Percentiles rank a stretch among this genome's conserved stretches.
These are phyloP conservation scores for Ctenosaura bakeri DNA, from an alignment of 2,797 vertebrate genomes.

Conservation along the genomic window DNA sequence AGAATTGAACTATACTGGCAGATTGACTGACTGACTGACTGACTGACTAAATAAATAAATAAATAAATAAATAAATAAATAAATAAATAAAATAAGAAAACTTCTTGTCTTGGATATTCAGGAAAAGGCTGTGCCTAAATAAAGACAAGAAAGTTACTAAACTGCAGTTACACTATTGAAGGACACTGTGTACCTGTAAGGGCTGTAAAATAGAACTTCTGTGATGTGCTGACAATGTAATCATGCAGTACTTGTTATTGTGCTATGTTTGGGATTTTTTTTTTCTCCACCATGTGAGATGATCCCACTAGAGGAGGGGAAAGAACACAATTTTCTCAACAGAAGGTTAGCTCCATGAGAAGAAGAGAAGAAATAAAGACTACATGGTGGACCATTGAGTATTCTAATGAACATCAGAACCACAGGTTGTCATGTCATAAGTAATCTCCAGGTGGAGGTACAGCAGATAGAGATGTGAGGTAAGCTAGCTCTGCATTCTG, in stretches of 20 bases:
- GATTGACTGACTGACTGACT: too few species aligned
- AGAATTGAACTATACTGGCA: not conserved
- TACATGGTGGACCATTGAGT: not conserved
- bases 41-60: not conserved
- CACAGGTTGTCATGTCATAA: not conserved
- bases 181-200: not conserved
- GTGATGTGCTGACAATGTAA: not conserved
- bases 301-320: not conserved
- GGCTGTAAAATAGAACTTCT: not conserved
- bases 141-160: not conserved
- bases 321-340: conserved; percentile 16
- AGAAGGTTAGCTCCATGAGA: not conserved
- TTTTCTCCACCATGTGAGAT: not conserved
- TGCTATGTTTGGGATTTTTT: not conserved
- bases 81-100: not conserved
- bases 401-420: not conserved
- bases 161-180: conserved; percentile 18
- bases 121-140: not conserved
- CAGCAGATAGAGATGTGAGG: not conserved
- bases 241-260: conserved; percentile 6
- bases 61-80: not conserved
- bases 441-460: not conserved
- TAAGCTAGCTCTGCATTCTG: not conserved
- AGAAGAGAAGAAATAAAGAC: not conserved
- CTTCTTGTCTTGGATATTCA: not conserved